A percentile compares a stretch with the other conserved stretches of the same genome.
phyloP scores from a whole-genome alignment of 2,797 vertebrate genomes.

The Urosaurus nigricauda region DNA sequence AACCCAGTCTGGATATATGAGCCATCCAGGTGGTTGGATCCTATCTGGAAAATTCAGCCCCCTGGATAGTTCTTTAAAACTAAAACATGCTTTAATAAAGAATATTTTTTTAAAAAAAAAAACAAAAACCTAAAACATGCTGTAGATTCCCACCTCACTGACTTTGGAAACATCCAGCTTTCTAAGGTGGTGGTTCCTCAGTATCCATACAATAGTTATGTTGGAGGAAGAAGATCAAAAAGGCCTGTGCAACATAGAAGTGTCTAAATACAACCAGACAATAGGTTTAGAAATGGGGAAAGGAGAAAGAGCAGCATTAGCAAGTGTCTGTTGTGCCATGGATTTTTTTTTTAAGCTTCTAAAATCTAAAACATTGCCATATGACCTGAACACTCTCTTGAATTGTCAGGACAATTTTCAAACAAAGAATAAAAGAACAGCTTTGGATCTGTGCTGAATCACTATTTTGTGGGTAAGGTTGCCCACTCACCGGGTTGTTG shows the following conservation, averaged over 20 bases:
- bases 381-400: not conserved
- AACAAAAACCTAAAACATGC: too few species aligned
- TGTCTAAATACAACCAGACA: not conserved
- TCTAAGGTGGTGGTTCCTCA: not conserved
- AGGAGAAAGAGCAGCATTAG: not conserved
- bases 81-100: too few species aligned
- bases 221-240: too few species aligned
- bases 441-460: fast-evolving
- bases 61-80: too few species aligned
- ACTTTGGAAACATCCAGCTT: too few species aligned
- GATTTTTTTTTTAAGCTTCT: not conserved
- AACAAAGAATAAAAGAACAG: not conserved
- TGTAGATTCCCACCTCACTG: too few species aligned
- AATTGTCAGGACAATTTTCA: not conserved
- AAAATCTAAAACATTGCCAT: not conserved
- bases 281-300: not conserved
- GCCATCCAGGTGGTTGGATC: too few species aligned
- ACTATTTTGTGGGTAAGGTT: not conserved
- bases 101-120: too few species aligned
- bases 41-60: too few species aligned
- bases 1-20: too few species aligned
- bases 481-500: slow-evolving; percentile 90
- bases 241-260: not conserved
- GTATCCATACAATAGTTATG: not conserved
- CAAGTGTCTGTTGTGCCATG: not conserved